phyloP scores from a whole-genome alignment of 2,888 invertebrate species.

The Nycteola revayana region DNA sequence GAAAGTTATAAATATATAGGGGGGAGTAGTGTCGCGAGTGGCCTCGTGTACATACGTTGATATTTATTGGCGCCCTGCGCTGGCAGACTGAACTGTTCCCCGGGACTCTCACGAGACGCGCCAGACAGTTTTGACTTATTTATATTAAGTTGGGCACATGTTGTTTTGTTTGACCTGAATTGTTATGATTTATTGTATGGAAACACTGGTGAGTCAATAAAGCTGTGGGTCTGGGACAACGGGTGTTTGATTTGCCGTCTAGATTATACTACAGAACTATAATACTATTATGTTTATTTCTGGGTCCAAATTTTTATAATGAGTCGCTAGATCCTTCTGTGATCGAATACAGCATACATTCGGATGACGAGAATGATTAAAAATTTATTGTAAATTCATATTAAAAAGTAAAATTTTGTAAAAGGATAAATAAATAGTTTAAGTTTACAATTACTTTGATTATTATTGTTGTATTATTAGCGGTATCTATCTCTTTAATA shows the following conservation, averaged over 20 bases:
- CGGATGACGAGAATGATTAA: conserved; percentile 42
- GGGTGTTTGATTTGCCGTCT: conserved; percentile 74
- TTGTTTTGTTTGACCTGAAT: conserved; percentile 81
- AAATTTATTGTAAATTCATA: conserved; percentile 76
- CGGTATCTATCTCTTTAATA: conserved; percentile 26
- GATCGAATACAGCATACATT: conserved; percentile 42
- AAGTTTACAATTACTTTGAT: conserved; percentile 69
- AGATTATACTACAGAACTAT: conserved; percentile 26
- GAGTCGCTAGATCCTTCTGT: conserved; percentile 51
- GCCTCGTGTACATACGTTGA: conserved; percentile 77
- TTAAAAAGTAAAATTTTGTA: conserved; percentile 69
- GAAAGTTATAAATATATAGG: conserved; percentile 66
- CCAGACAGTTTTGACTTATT: conserved; percentile 74
- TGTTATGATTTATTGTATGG: conserved; percentile 82
- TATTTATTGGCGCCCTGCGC: conserved; percentile 75
- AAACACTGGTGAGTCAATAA: conserved; percentile 82
- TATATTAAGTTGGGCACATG: conserved; percentile 78
- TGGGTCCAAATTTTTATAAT: conserved; percentile 63
- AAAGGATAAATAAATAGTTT: conserved; percentile 79
- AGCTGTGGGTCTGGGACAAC: conserved; percentile 80
- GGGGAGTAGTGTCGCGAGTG: conserved; percentile 62
- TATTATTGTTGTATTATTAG: conserved; percentile 66
- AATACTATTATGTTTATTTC: conserved; percentile 64
- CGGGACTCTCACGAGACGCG: conserved; percentile 55
- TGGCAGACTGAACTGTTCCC: conserved; percentile 60